phyloP scores from a whole-genome alignment of 2,888 invertebrate genomes.

The Pachymerium ferrugineum region DNA sequence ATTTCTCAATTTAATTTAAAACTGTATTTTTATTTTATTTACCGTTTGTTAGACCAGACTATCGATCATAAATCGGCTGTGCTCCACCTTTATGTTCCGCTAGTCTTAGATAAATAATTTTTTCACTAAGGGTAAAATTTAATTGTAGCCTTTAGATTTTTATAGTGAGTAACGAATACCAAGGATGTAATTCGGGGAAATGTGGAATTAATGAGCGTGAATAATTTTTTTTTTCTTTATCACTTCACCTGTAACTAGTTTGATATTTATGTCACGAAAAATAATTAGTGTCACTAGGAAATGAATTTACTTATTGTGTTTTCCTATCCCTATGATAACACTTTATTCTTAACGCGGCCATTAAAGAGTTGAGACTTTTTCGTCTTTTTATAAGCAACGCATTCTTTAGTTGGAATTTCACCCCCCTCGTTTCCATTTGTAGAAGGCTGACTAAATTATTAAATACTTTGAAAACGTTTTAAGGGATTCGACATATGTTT shows the following conservation, averaged over 20 bases:
- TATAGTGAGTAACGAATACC: no score
- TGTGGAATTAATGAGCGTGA: not conserved
- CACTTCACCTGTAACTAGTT: constrained; percentile 15
- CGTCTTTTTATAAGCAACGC: not conserved
- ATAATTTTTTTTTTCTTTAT: not conserved
- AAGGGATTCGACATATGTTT: not conserved
- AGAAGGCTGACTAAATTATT: not conserved
- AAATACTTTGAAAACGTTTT: not conserved
- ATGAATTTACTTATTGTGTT: not conserved
- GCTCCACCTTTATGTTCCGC: no score
- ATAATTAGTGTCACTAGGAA: constrained; percentile 24
- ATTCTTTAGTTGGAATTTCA: not conserved
- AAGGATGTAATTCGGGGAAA: not conserved
- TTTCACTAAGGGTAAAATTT: no score
- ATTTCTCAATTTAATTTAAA: no score
- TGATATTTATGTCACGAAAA: constrained; percentile 17
- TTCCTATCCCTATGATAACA: not conserved
- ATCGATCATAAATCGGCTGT: no score
- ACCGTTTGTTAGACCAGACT: no score
- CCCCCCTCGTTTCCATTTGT: not conserved
- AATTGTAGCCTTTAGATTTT: no score
- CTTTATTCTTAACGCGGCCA: not conserved
- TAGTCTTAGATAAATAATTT: no score
- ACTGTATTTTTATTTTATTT: no score
- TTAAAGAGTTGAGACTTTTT: not conserved